Evolutionary conservation across 2,888 invertebrate genomes (phyloP), one percentile per base, ranked within the genome.

Genomic region (Idaea dimidiata): DNA sequence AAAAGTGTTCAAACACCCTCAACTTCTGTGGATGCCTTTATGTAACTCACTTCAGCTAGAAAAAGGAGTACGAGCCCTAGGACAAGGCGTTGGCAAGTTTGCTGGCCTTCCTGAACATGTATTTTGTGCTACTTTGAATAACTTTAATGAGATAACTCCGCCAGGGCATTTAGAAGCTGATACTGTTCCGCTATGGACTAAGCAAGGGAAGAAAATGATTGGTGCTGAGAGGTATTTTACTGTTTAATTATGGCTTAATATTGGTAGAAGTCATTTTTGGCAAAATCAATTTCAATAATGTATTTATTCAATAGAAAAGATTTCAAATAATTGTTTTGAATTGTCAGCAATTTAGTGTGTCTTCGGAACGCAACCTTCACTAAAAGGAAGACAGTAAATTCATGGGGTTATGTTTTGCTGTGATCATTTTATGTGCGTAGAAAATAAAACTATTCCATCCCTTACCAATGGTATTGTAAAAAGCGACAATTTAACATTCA

Each of bases 171-270:
- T 97, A 83, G 94, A 95, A 70, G 94, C 94, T 60, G 91, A 94
- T 64, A 93, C 94, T 60, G 93, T 97, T 10, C 96, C 97, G 0
- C 77, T 98, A 16, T 98, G 97, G 95, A 95, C 96, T 0, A 94
- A 95, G 75, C 93, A 94, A 69, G 98, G 98, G 56, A 96, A 96
- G 84, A 93, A 93, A 65, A 84, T 94, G 70, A 83, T 98, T 43
- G 93, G 93, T 62, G 86, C 95, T 0, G 89, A 95, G 61, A 93
- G 92, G 89, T 96, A 83, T 68, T 32, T 54, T 61, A 54, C 57
- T 59, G 53, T 31, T 54, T 60, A 17, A 56, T 56, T n/a, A 56
- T 60, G 55, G 14, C 6, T 43, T 16, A 53, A 6, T 53, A 53
- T n/a, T 53, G 53, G 53, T 53, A 3, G 53, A 53, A 53, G n/a